Evolutionary conservation across 2,113 vertebrate species (phyloP), one percentile per base, ranked within the genome.

Genomic region (Pionites leucogaster): DNA sequence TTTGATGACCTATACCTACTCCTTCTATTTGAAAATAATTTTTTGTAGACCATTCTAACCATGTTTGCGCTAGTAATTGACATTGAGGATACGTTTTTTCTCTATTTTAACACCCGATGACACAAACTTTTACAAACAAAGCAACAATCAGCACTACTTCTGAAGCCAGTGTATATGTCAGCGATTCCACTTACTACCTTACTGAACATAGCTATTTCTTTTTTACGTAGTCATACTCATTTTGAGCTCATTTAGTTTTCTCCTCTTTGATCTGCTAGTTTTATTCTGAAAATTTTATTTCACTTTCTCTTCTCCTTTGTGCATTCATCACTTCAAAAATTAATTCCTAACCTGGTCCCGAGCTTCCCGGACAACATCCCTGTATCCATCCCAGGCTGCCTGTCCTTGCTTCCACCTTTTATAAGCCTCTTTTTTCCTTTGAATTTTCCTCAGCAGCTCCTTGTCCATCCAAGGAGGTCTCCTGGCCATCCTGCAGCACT

Each of bases 151-250:
- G 9, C 31, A 37, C 10, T 53, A 7, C 24, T 70, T 62, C 47
- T 59, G 70, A 75, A 90, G 19, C 2, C 7, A 35, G 18, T 37
- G 19, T 67, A 23, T 44, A 20, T 55, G 24, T 71, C 31, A 46
- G 10, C 2, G 5, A 16, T 14, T 80, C 15, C 16, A 23, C 6
- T 3, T 49, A 27, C 8, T 29, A 20, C 18, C 6, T 35, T 49
- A 17, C 12, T 41, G 28, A 3, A 13, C 4, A 13, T 6, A 6
- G 5, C 12, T 35, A 18, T 4, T 8, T 0, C 35, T 70, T 70
- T 60, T 64, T 37, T 18, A 42, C 27, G 23, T 10, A 35, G 9
- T 17, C 22, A 53, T 4, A 46, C 75, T 93, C 0, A 5, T 67
- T 91, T 49, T 81, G 27, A 83, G 17, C 20, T 84, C 33, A 17